Evolutionary conservation across 2,113 vertebrate species (phyloP).

Genomic region (Grammomys dolichurus): DNA sequence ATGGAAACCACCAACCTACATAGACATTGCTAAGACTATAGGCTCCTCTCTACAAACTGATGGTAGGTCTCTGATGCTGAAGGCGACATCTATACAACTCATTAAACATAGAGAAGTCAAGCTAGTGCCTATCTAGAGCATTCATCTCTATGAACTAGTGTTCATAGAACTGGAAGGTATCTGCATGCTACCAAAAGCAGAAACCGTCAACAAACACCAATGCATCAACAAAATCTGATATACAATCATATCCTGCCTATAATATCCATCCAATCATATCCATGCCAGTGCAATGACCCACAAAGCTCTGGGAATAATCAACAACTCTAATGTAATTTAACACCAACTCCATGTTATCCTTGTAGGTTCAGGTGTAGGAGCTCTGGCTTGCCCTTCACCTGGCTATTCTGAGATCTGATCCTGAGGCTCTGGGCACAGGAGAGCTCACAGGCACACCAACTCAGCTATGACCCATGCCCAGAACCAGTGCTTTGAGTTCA

Average conservation of each 20-base stretch:
- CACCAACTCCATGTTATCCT: background rate
- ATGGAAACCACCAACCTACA: background rate
- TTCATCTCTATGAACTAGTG: background rate
- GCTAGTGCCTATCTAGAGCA: background rate
- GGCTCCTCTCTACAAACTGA: background rate
- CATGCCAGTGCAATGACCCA: background rate
- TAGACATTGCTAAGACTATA: background rate
- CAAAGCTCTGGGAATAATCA: background rate
- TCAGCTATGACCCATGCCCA: too few species aligned
- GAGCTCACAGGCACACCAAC: too few species aligned
- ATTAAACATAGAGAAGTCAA: background rate
- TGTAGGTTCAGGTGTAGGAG: too few species aligned
- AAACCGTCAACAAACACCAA: background rate
- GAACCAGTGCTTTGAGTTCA: background rate
- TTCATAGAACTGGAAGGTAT: background rate
- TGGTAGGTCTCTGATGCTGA: background rate
- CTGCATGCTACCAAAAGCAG: background rate
- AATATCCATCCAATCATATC: background rate
- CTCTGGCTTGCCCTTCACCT: too few species aligned
- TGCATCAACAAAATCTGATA: background rate
- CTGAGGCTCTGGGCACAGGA: too few species aligned
- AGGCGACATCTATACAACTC: background rate
- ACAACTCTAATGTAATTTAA: background rate
- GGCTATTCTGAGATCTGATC: too few species aligned
- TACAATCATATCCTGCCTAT: background rate